A percentile compares a stretch with the other conserved stretches of the same genome.
phyloP scores from a whole-genome alignment of 2,797 vertebrate genomes.

The Dendrocincla tyrannina region DNA sequence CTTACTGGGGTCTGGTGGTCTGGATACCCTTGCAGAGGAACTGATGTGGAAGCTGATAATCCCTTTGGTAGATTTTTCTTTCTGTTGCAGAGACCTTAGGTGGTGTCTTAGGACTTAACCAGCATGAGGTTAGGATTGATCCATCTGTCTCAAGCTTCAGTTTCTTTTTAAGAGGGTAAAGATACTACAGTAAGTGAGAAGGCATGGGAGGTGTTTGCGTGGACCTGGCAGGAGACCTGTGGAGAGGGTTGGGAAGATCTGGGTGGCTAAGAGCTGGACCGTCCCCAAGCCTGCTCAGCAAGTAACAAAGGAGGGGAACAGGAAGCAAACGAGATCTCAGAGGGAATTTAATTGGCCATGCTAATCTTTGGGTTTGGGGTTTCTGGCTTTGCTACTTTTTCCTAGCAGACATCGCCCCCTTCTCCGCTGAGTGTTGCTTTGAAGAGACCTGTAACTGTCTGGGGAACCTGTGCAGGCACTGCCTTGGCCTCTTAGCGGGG shows the following conservation, averaged over 20 bases:
- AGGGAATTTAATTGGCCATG: constrained; percentile 18
- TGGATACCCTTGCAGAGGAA: background rate
- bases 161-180: background rate
- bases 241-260: background rate
- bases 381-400: constrained; percentile 56
- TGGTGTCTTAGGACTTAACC: background rate
- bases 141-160: background rate
- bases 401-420: background rate
- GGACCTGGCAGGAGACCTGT: background rate
- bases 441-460: constrained; percentile 1
- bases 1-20: background rate
- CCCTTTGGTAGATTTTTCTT: background rate
- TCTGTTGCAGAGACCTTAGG: background rate
- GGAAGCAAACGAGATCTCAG: background rate
- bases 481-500: background rate
- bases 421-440: background rate
- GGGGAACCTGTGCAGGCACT: background rate
- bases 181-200: background rate
- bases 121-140: background rate
- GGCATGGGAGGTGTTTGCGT: background rate
- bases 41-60: background rate
- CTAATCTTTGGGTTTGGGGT: constrained; percentile 30
- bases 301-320: constrained; percentile 29
- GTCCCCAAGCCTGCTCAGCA: constrained; percentile 11
- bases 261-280: background rate